Evolutionary conservation across 2,113 vertebrate species (phyloP).

Genomic region (Sprattus sprattus): DNA sequence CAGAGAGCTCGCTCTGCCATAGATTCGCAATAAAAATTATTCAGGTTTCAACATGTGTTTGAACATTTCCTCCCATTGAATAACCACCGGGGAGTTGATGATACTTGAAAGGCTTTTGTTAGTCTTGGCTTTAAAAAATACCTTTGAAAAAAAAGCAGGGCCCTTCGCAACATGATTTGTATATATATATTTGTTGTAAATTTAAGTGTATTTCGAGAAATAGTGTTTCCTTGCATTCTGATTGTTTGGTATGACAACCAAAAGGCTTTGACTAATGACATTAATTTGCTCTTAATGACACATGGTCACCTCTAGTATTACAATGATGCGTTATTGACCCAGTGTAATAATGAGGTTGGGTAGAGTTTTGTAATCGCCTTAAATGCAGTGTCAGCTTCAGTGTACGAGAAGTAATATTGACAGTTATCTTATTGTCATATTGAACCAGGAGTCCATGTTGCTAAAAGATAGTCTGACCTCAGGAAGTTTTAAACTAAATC

Average conservation of each 20-base stretch:
- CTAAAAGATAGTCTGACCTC: no score
- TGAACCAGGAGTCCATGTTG: neutral
- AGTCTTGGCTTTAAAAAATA: neutral
- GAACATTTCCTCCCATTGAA: neutral
- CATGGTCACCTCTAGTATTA: neutral
- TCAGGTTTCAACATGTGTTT: conserved; percentile 42
- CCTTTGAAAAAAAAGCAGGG: neutral
- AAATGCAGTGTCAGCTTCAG: neutral
- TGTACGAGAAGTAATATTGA: no score
- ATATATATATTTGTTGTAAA: neutral
- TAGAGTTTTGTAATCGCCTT: neutral
- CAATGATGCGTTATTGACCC: neutral
- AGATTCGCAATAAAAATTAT: conserved; percentile 57
- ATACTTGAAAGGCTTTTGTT: conserved; percentile 10
- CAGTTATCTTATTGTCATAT: neutral
- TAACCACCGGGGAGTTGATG: neutral
- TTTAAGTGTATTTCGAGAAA: neutral
- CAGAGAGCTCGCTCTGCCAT: conserved; percentile 49
- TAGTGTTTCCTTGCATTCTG: neutral
- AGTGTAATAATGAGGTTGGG: neutral
- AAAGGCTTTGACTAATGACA: neutral
- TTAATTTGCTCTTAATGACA: neutral
- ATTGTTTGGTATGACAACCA: neutral
- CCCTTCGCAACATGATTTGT: neutral
- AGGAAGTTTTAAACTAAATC: no score